Evolutionary conservation across 2,113 vertebrate species (phyloP), one percentile per base, ranked within the genome.

Genomic region (Speoplatyrhinus poulsoni): DNA sequence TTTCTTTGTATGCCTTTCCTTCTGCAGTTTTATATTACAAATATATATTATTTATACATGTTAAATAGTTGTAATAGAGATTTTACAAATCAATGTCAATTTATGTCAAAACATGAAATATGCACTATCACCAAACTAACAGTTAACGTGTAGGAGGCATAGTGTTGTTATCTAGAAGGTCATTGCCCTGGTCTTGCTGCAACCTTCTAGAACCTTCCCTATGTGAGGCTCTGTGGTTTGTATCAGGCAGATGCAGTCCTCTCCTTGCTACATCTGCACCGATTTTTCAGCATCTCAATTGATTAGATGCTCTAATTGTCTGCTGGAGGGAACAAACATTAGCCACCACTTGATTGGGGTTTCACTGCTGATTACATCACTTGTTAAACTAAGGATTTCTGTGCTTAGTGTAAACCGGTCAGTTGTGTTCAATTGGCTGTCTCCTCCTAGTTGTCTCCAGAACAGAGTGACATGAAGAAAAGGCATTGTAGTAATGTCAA

Each of bases 361-460:
- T 68, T 77, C 72, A 85, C 76, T 67, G 69, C 60, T 63, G 74
- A 50, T 50, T 69, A 60, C 60, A 67, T 70, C 75, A 60, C 52
- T 75, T n/a, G 41, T 19, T 54, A 55, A 60, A 49, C 60, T 56
- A 55, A 19, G 46, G 13, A 41, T 60, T 54, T 46, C 48, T 19
- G 19, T 50, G 12, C 49, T 15, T n/a, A 46, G 53, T 65, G 33
- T 12, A 56, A 61, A 72, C 64, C 46, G 46, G 16, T 60, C 53
- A 48, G 46, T 53, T 53, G 7, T 53, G 4, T 52, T 33, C 7
- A 9, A 15, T 16, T 9, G 6, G 33, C 16, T 17, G 15, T 9
- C 52, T 54, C 1, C 52, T 54, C 1, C 52, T 54, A n/a, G 19
- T 54, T 36, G 26, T 0, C 32, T 17, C 50, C 17, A 5, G 3